phyloP scores from a whole-genome alignment of 2,113 vertebrate genomes.

The Synchiropus splendidus region DNA sequence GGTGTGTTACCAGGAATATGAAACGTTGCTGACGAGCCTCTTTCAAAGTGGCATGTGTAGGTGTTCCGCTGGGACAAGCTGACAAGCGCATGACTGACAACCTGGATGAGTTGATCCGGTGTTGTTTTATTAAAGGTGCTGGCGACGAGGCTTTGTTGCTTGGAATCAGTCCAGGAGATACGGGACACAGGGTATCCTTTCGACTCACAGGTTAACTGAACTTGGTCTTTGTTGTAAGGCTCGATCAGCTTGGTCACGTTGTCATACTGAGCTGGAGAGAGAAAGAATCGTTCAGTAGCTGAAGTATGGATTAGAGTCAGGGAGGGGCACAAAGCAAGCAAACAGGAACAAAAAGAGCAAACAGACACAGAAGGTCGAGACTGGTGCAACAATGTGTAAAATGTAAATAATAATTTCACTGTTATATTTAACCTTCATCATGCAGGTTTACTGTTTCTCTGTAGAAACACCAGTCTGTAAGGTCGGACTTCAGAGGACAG shows the following conservation, averaged over 20 bases:
- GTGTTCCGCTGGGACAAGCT: conserved; percentile 44
- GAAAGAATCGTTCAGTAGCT: background rate
- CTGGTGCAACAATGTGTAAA: too few relatives aligned
- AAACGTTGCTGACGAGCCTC: conserved; percentile 57
- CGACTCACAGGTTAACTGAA: conserved; percentile 72
- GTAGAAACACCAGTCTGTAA: too few relatives aligned
- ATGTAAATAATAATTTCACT: too few relatives aligned
- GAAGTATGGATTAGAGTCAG: too few relatives aligned
- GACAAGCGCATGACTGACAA: conserved; percentile 71
- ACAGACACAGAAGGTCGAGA: too few relatives aligned
- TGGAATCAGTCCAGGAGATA: conserved; percentile 67
- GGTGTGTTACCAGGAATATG: conserved; percentile 76
- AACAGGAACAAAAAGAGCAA: too few relatives aligned
- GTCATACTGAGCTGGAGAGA: conserved; percentile 48
- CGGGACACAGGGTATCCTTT: conserved; percentile 71
- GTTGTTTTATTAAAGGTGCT: conserved; percentile 41
- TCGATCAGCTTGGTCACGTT: conserved; percentile 30
- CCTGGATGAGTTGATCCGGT: conserved; percentile 54
- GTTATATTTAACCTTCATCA: too few relatives aligned
- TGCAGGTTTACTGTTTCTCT: too few relatives aligned
- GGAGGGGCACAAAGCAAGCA: too few relatives aligned
- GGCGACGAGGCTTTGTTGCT: conserved; percentile 34
- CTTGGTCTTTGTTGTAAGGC: conserved; percentile 24
- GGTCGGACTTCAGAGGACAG: too few relatives aligned
- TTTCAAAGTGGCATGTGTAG: conserved; percentile 74